These are phyloP conservation scores for Tribolium freemani DNA, from an alignment of 2,888 invertebrate genomes.

Conservation along the genomic window DNA sequence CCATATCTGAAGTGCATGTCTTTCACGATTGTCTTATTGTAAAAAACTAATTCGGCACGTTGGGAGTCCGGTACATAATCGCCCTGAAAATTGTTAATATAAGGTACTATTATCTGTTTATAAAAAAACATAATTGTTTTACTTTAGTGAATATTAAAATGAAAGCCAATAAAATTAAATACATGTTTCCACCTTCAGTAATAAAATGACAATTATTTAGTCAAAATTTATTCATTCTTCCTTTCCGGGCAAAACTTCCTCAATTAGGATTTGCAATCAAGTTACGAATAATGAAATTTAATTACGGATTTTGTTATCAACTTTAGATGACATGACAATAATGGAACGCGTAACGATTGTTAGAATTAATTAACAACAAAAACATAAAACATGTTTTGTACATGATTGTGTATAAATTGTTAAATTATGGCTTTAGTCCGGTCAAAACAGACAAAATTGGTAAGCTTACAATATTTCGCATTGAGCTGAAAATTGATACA, in stretches of 20 bases:
- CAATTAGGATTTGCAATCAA: background rate
- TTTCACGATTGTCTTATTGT: slow-evolving; percentile 6
- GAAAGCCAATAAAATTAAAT: background rate
- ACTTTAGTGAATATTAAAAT: background rate
- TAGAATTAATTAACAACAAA: no score
- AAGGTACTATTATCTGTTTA: background rate
- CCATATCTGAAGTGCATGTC: slow-evolving; percentile 16
- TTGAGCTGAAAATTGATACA: no score
- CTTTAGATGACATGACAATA: background rate
- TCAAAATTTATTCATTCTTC: no score
- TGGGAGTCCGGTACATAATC: background rate
- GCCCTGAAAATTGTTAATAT: background rate
- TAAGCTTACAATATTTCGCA: no score
- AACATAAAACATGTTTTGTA: no score
- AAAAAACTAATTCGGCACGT: slow-evolving; percentile 27
- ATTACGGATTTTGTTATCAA: background rate
- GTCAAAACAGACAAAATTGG: no score
- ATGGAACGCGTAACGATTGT: no score
- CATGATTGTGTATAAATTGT: no score
- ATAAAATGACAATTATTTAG: background rate
- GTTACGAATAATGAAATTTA: background rate
- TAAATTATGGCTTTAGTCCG: no score
- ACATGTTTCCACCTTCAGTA: background rate
- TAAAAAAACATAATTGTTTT: background rate
- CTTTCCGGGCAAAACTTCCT: background rate